These are phyloP conservation scores for Formica selysi DNA, from an alignment of 1,140 invertebrate genomes.

Conservation along the genomic window DNA sequence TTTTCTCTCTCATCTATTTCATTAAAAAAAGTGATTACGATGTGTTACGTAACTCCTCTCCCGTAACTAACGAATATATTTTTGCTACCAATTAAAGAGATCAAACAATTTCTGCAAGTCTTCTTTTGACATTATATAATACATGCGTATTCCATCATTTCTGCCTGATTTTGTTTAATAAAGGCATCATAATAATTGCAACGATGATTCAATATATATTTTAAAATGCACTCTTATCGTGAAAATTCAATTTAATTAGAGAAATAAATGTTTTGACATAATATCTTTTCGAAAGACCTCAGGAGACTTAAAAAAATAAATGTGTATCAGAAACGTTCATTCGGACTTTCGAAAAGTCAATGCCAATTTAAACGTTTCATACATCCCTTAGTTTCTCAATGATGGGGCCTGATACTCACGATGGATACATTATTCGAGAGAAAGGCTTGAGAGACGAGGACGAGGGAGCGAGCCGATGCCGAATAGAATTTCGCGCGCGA, in stretches of 20 bases:
- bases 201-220: background rate
- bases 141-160: background rate
- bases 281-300: background rate
- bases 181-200: background rate
- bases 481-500: conserved; percentile 34
- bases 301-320: background rate
- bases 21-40: background rate
- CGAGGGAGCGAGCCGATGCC: conserved; percentile 22
- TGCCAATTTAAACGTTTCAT: background rate
- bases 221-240: background rate
- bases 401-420: conserved; percentile 16
- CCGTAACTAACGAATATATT: background rate
- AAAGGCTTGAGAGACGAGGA: conserved; percentile 45
- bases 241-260: background rate
- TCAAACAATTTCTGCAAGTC: background rate
- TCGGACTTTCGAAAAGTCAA: background rate
- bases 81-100: background rate
- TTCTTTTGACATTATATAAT: background rate
- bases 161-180: background rate
- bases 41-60: background rate
- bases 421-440: conserved; percentile 25
- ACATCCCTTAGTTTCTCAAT: conserved; percentile 14
- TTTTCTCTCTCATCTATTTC: background rate
- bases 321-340: background rate
- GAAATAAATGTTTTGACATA: background rate